Evolutionary conservation across 2,113 vertebrate species (phyloP).

Genomic region (Malurus elegans): DNA sequence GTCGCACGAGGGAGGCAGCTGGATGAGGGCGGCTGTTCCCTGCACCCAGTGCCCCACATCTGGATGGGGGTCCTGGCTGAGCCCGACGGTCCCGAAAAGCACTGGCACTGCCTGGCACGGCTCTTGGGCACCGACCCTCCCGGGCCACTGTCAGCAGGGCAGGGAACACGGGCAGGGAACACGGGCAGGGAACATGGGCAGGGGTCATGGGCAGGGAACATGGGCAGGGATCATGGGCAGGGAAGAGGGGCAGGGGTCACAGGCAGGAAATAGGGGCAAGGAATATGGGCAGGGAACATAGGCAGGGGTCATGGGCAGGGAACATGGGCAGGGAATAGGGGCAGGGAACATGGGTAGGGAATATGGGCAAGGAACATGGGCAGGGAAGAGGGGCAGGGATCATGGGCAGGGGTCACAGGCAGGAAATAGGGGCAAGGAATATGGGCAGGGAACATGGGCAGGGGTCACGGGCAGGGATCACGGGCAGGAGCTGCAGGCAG

Average conservation of each 20-base stretch:
- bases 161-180: background rate
- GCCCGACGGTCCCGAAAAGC: too few species aligned
- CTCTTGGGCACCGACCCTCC: background rate
- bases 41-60: background rate
- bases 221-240: background rate
- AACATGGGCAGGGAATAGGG: too few species aligned
- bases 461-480: fast-evolving
- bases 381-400: background rate
- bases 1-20: fast-evolving
- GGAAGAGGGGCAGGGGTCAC: too few species aligned
- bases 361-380: background rate
- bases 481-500: fast-evolving
- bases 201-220: fast-evolving
- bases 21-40: fast-evolving
- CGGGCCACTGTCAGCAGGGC: background rate
- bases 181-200: background rate
- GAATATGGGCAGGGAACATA: background rate
- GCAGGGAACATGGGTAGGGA: too few species aligned
- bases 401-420: background rate
- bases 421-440: fast-evolving
- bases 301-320: background rate
- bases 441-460: fast-evolving
- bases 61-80: too few species aligned
- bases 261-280: fast-evolving
- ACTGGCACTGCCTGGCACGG: too few species aligned